Evolutionary conservation across 2,888 invertebrate species (phyloP).

Genomic region (Euclidia mi): DNA sequence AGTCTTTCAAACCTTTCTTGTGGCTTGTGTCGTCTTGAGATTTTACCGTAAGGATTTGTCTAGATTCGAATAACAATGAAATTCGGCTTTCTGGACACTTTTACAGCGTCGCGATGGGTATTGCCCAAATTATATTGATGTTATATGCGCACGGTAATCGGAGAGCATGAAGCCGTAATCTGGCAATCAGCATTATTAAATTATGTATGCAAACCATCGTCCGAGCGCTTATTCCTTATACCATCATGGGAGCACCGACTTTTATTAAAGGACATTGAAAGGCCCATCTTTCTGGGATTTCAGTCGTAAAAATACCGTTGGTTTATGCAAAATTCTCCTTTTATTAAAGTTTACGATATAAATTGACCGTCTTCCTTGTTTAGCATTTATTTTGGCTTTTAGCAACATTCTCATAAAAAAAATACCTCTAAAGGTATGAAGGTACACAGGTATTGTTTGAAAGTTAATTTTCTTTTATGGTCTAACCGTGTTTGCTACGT

Average conservation of each 20-base stretch:
- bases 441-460: constrained; percentile 24
- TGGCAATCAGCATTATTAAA: background rate
- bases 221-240: constrained; percentile 22
- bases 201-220: constrained; percentile 3
- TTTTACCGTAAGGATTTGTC: too few species aligned
- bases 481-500: constrained; percentile 9
- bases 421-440: constrained; percentile 28
- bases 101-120: too few species aligned
- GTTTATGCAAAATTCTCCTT: constrained; percentile 37
- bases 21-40: too few species aligned
- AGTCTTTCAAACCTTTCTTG: too few species aligned
- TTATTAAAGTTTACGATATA: constrained; percentile 47
- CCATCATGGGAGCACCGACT: constrained; percentile 13
- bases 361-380: constrained; percentile 36
- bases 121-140: too few species aligned
- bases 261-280: constrained; percentile 52
- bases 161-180: too few species aligned
- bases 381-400: constrained; percentile 38
- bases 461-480: constrained; percentile 45
- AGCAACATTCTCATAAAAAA: constrained; percentile 32
- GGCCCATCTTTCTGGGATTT: constrained; percentile 32
- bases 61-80: too few species aligned
- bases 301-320: constrained; percentile 34
- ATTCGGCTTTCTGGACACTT: too few species aligned
- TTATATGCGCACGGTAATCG: too few species aligned